Percentiles rank a stretch among this genome's conserved stretches.
These are phyloP conservation scores for Philonicus albiceps DNA, from an alignment of 2,888 invertebrate genomes.

Conservation along the genomic window DNA sequence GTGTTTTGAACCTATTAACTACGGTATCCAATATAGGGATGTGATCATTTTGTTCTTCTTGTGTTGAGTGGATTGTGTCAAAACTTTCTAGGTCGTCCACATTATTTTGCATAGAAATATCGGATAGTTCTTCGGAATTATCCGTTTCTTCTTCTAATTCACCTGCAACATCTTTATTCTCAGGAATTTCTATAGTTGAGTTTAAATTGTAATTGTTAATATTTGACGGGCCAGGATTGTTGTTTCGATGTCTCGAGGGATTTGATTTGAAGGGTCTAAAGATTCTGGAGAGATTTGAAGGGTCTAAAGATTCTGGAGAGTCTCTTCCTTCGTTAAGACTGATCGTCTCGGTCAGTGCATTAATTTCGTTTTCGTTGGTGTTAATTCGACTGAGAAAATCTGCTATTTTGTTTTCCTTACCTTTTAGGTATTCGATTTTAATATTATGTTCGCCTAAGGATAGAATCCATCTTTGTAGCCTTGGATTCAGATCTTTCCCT, in stretches of 20 bases:
- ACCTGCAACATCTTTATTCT: not conserved
- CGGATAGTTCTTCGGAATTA: not conserved
- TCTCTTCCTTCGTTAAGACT: not conserved
- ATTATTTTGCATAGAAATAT: not conserved
- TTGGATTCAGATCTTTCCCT: not conserved
- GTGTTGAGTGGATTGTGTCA: slow-evolving; percentile 2
- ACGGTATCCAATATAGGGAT: not conserved
- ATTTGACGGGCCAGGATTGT: too few relatives aligned
- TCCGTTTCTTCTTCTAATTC: not conserved
- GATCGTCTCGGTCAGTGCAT: not conserved
- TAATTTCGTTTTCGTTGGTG: not conserved
- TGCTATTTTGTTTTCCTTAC: slow-evolving; percentile 48
- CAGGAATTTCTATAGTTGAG: not conserved
- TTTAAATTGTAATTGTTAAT: too few relatives aligned
- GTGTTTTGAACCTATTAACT: slow-evolving; percentile 8
- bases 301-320: not conserved
- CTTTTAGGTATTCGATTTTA: slow-evolving; percentile 48
- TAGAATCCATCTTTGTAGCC: slow-evolving; percentile 48
- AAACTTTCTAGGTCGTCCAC: not conserved
- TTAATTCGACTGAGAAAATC: slow-evolving; percentile 34
- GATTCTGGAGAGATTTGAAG: not conserved
- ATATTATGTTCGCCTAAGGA: not conserved
- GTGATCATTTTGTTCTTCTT: not conserved
- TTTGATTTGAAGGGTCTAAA: too few relatives aligned
- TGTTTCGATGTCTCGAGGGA: too few relatives aligned